A percentile compares a stretch with the other conserved stretches of the same genome.
These are phyloP conservation scores for Pteronura brasiliensis DNA, from an alignment of 2,113 vertebrate genomes.

Conservation along the genomic window DNA sequence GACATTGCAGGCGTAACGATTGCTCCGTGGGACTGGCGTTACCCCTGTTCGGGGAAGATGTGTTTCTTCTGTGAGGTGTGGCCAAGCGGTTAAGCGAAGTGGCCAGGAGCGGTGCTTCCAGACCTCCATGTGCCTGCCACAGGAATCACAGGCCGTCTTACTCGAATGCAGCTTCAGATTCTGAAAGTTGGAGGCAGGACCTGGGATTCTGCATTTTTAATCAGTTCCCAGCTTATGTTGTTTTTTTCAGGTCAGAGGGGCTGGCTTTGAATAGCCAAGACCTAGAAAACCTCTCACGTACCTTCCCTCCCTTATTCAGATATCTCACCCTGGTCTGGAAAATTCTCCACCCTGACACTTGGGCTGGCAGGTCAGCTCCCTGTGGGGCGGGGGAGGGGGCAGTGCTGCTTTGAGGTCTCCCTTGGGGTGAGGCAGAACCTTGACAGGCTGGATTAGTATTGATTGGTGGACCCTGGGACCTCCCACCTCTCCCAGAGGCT, in stretches of 20 bases:
- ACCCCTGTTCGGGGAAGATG: neutral
- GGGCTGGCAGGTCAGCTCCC: neutral
- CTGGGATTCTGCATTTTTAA: neutral
- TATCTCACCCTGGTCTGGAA: neutral
- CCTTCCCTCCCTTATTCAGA: no score
- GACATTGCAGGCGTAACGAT: neutral
- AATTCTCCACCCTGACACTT: neutral
- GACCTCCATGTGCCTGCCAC: accelerated
- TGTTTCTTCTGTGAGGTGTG: neutral
- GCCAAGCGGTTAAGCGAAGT: neutral
- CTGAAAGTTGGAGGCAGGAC: neutral
- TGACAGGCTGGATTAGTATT: neutral
- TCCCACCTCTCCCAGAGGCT: no score
- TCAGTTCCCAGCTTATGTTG: neutral
- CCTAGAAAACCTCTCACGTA: neutral
- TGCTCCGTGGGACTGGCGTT: neutral
- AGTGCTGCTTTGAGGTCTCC: neutral
- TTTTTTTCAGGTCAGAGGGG: neutral
- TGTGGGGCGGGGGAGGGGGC: neutral
- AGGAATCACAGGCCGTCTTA: accelerated
- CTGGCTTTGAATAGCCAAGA: neutral
- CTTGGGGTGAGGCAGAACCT: neutral
- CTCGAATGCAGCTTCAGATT: neutral
- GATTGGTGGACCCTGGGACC: neutral
- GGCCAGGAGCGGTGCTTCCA: neutral